These are phyloP conservation scores for Styela plicata DNA, from an alignment of 23 tunicate species.

Conservation along the genomic window DNA sequence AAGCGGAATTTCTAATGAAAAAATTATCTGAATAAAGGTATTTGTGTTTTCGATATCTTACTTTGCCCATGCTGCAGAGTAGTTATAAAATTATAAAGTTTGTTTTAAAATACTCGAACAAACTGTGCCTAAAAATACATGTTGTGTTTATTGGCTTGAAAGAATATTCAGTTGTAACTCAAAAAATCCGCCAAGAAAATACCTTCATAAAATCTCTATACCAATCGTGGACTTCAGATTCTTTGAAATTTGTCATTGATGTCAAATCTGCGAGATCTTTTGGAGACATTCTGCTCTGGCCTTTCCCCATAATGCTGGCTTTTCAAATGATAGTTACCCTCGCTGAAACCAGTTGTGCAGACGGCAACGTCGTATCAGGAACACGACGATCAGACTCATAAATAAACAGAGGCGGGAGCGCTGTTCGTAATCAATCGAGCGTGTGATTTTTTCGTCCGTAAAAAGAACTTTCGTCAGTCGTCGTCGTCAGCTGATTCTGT, in stretches of 20 bases:
- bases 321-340: background rate
- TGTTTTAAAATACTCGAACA: too few species aligned
- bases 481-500: too few species aligned
- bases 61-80: too few species aligned
- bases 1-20: too few species aligned
- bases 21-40: too few species aligned
- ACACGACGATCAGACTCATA: background rate
- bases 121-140: too few species aligned
- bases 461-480: background rate
- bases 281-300: conserved; percentile 47
- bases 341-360: background rate
- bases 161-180: too few species aligned
- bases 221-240: conserved; percentile 61
- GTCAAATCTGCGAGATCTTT: conserved; percentile 59
- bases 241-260: conserved; percentile 67
- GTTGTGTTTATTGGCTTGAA: too few species aligned
- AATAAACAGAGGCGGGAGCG: background rate
- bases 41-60: too few species aligned
- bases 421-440: background rate
- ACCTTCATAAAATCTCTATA: conserved; percentile 68
- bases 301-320: conserved; percentile 42
- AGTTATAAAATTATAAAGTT: too few species aligned
- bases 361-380: background rate
- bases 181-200: too few species aligned
- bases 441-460: background rate